phyloP scores from a whole-genome alignment of 2,113 vertebrate species.

The Merops nubicus region DNA sequence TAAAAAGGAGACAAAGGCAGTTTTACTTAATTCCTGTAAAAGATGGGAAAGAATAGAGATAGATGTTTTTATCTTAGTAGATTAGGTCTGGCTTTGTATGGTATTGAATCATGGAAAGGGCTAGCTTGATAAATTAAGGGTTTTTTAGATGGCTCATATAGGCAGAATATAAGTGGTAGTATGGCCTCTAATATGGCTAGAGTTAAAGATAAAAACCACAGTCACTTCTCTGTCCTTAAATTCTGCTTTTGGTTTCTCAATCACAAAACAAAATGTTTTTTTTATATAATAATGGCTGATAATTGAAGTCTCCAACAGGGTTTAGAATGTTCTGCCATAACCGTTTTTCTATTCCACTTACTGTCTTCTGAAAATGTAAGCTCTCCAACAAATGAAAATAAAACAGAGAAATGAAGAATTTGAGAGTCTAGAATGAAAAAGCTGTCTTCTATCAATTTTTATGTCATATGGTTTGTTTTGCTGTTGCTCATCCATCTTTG shows the following conservation, averaged over 20 bases:
- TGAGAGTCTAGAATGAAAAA: neutral
- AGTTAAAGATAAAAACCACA: neutral
- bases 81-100: neutral
- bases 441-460: neutral
- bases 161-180: neutral
- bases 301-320: neutral
- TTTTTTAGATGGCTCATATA: neutral
- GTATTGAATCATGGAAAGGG: neutral
- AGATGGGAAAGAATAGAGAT: neutral
- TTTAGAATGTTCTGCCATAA: neutral
- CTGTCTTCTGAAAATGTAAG: neutral
- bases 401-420: neutral
- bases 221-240: neutral
- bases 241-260: slow-evolving; percentile 18
- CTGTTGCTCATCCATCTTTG: neutral
- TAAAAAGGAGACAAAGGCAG: neutral
- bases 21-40: neutral
- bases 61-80: neutral
- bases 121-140: neutral
- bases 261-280: neutral
- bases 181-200: neutral
- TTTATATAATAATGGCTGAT: neutral
- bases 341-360: neutral
- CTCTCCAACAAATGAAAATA: neutral
- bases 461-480: neutral